Base-by-base conservation (phyloP, 2,797 vertebrate species). In the Carduelis carduelis region DNA sequence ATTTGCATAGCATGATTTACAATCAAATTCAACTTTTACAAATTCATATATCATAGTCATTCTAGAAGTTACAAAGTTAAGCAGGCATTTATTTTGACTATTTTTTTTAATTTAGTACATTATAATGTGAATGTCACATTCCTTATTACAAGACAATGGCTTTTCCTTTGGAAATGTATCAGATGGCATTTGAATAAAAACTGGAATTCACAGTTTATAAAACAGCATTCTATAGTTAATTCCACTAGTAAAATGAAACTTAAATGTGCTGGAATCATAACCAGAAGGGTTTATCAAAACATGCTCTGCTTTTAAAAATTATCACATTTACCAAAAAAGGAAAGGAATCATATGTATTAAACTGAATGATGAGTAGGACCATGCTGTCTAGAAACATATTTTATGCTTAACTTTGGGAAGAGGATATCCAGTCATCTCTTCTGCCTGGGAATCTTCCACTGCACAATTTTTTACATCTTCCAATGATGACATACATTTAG, bases 151-250 rank as follows among this genome's bases (percentile, higher is more conserved):
- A 79, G 76, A 85, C 68, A 89, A 87, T 74, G 56, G 57, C 46
- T 86, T 80, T 93, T 89, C 59, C 65, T 88, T 78, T 91, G 79
- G 64, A 87, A 83, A 64, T 34, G 41, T 39, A 28, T 89, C 84
- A 93, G 74, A 56, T 6, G 32, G 71, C 53, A 60, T 81, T 87
- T 85, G 72, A 87, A 92, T 68, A 68, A 83, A 80, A 91, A 80
- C 11, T 90, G 76, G 76, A 95, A 89, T 85, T 87, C 60, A 87
- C 18, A 83, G 60, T 39, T 46, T 43, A 89, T 21, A 55, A 89
- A 86, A 78, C 35, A 89, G 41, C 64, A 83, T 92, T 92, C 76
- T 83, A 30, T 39, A 80, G 41, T 60, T 83, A 83, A 94, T 93
- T 53, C 57, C 53, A 61, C 19, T 61, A 53, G 82, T 65, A 86